Conservation (phyloP, 2,113 vertebrate genomes). For the Helogale parvula region DNA sequence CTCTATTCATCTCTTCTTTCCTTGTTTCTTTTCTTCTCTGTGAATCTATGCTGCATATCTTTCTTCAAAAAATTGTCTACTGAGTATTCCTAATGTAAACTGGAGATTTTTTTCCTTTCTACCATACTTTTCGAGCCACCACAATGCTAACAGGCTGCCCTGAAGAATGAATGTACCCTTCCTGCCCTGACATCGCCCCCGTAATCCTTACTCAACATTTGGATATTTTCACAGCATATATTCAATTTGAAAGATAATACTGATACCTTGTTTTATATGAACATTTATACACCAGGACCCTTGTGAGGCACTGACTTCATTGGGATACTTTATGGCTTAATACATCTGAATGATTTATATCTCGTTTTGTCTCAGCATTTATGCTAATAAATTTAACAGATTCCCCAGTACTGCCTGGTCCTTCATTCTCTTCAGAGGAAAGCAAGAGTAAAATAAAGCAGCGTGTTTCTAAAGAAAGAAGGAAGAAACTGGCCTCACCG, state of each 20-base stretch:
- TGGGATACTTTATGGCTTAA: slow-evolving; percentile 79
- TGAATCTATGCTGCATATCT: background rate
- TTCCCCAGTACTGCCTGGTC: slow-evolving; percentile 58
- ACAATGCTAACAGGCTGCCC: background rate
- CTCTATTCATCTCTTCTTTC: background rate
- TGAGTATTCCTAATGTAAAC: background rate
- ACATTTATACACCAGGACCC: slow-evolving; percentile 73
- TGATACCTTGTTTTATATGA: slow-evolving; percentile 68
- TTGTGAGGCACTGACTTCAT: slow-evolving; percentile 53
- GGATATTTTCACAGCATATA: slow-evolving; percentile 64
- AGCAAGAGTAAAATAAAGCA: slow-evolving; percentile 68
- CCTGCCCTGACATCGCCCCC: accelerated
- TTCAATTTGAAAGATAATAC: slow-evolving; percentile 72
- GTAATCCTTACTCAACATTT: background rate
- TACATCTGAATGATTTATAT: slow-evolving; percentile 82
- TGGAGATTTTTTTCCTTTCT: background rate
- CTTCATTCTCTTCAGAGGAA: slow-evolving; percentile 49
- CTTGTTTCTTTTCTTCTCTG: background rate
- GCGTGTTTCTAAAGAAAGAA: slow-evolving; percentile 55
- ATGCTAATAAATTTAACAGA: slow-evolving; percentile 82
- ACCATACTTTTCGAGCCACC: background rate
- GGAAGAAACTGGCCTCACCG: slow-evolving; percentile 23
- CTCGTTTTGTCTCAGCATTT: slow-evolving; percentile 73
- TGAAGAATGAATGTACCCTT: background rate
- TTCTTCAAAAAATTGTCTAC: background rate